Evolutionary conservation across 2,113 vertebrate species (phyloP).

Genomic region (Dendrocopos noguchii): DNA sequence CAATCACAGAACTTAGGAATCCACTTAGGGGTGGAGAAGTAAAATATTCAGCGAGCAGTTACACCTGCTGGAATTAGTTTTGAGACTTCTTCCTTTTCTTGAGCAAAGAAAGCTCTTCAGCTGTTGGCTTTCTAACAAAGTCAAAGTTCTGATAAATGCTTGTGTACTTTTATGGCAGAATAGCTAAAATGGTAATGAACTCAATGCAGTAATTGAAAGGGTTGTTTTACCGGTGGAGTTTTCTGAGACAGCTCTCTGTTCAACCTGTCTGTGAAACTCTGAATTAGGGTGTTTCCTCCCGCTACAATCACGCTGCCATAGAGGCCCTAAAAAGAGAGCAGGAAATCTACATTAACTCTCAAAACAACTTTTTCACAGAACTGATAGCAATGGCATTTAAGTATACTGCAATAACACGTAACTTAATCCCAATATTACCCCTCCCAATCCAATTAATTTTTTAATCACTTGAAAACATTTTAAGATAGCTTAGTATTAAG

Average conservation of each 20-base stretch:
- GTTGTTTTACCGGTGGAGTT: conserved; percentile 89
- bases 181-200: neutral
- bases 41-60: neutral
- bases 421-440: neutral
- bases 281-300: conserved; percentile 96
- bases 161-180: neutral
- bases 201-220: neutral
- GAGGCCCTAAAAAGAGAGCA: conserved; percentile 82
- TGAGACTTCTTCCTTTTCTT: neutral
- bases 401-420: neutral
- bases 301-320: conserved; percentile 98
- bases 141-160: neutral
- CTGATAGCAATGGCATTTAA: accelerated
- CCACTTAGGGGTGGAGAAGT: neutral
- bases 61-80: neutral
- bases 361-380: neutral
- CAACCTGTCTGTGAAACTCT: conserved; percentile 96
- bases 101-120: neutral
- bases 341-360: neutral
- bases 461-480: neutral
- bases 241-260: conserved; percentile 98
- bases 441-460: neutral
- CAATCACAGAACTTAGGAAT: neutral
- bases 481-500: neutral
- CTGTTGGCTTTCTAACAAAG: neutral